Evolutionary conservation across 1,140 invertebrate genomes (phyloP).

Genomic region (Parapsyche elsis): DNA sequence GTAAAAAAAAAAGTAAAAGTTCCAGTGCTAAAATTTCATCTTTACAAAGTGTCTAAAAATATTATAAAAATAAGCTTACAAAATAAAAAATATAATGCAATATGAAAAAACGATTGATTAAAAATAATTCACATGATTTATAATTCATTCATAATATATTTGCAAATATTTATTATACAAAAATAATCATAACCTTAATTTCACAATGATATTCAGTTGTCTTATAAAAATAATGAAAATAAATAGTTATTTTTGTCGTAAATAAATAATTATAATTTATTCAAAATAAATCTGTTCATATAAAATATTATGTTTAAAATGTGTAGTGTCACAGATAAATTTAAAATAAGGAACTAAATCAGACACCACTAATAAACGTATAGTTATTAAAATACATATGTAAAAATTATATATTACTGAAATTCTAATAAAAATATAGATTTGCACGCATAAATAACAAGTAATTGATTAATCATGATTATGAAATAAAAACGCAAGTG

Average conservation of each 20-base stretch:
- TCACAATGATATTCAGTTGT: not conserved
- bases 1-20: too few species aligned
- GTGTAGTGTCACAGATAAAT: not conserved
- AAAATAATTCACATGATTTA: too few species aligned
- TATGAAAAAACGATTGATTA: too few species aligned
- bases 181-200: not conserved
- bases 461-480: not conserved
- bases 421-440: not conserved
- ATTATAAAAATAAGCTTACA: too few species aligned
- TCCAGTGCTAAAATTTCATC: too few species aligned
- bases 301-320: too few species aligned
- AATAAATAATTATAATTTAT: not conserved
- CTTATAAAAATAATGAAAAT: slow-evolving; percentile 11
- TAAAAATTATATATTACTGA: not conserved
- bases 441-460: not conserved
- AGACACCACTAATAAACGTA: not conserved
- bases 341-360: slow-evolving; percentile 13
- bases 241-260: not conserved
- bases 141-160: not conserved
- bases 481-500: not conserved
- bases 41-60: too few species aligned
- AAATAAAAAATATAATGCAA: too few species aligned
- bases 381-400: not conserved
- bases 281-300: not conserved
- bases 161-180: not conserved